Evolutionary conservation across 2,113 vertebrate genomes (phyloP).

Genomic region (Charadrius vociferus): DNA sequence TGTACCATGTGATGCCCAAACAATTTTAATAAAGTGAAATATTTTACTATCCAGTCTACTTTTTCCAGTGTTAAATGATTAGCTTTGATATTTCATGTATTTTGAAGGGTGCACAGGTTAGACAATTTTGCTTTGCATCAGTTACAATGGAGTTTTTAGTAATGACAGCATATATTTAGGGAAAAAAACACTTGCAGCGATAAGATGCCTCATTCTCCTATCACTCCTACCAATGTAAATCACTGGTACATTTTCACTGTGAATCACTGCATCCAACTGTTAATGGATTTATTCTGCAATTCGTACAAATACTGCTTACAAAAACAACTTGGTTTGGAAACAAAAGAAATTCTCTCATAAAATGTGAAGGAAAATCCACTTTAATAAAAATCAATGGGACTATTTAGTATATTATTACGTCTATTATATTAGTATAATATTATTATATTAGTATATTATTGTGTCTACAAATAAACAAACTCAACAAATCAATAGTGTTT

Average conservation of each 20-base stretch:
- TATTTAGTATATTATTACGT: accelerated
- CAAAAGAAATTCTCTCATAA: not conserved
- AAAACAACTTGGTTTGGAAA: not conserved
- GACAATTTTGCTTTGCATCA: not conserved
- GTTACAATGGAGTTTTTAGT: not conserved
- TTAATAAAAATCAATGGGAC: not conserved
- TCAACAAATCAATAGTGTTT: not conserved
- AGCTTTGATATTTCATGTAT: not conserved
- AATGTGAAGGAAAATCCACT: not conserved
- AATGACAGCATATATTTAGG: not conserved
- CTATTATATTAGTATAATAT: too few relatives aligned
- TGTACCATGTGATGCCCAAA: not conserved
- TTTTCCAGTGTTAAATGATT: not conserved
- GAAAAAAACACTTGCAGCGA: not conserved
- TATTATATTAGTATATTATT: accelerated
- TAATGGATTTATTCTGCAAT: not conserved
- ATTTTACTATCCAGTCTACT: not conserved
- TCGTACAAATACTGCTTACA: not conserved
- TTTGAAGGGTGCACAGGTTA: not conserved
- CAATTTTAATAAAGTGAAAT: not conserved
- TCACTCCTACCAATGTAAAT: not conserved
- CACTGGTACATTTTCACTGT: not conserved
- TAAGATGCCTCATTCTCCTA: not conserved
- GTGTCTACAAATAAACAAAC: not conserved
- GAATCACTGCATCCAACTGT: not conserved